Percentiles rank a stretch among this genome's conserved stretches.
These are phyloP conservation scores for Pteropus alecto DNA, from an alignment of 2,113 vertebrate genomes.

Conservation along the genomic window DNA sequence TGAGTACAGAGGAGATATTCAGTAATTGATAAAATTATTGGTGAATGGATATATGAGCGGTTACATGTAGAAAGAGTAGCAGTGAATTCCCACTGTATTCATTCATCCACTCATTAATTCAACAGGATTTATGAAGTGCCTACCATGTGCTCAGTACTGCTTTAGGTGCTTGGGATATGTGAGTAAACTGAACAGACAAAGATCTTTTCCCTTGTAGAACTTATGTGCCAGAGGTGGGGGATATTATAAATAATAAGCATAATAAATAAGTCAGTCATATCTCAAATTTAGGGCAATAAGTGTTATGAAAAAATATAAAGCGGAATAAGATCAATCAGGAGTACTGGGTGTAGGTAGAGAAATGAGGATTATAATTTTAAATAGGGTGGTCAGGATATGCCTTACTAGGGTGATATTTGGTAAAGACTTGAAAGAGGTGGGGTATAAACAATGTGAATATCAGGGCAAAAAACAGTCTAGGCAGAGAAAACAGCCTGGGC, in stretches of 20 bases:
- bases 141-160: background rate
- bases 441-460: background rate
- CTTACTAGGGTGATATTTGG: background rate
- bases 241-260: background rate
- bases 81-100: background rate
- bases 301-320: conserved; percentile 3
- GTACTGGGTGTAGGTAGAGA: background rate
- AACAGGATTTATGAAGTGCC: background rate
- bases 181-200: background rate
- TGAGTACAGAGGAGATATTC: background rate
- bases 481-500: background rate
- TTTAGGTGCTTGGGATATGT: background rate
- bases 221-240: background rate
- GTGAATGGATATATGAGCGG: background rate
- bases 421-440: background rate
- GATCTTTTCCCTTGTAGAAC: background rate
- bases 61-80: background rate
- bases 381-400: background rate
- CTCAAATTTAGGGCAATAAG: conserved; percentile 13
- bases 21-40: background rate
- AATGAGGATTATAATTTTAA: background rate
- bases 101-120: background rate
- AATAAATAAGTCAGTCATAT: background rate
- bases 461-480: background rate
- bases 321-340: background rate